These are phyloP conservation scores for Oceanites oceanicus DNA, from an alignment of 2,113 vertebrate genomes.

Conservation along the genomic window DNA sequence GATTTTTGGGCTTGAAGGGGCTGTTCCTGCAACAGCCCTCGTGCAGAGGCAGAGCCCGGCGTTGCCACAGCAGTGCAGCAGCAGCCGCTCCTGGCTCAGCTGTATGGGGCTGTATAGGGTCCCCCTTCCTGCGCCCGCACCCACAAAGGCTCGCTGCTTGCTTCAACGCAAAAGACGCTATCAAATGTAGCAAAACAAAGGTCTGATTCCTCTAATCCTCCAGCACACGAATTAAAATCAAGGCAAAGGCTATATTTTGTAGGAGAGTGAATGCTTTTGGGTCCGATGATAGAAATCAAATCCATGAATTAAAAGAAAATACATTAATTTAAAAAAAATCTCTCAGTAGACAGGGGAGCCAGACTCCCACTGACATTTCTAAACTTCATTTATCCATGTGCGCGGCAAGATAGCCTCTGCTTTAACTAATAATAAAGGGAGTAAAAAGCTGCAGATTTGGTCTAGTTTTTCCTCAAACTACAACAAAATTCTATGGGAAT, in stretches of 20 bases:
- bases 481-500: conserved; percentile 6
- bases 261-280: neutral
- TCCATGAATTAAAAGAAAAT: neutral
- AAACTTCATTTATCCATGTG: neutral
- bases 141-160: neutral
- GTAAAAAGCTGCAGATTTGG: neutral
- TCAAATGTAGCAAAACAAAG: neutral
- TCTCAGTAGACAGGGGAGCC: neutral
- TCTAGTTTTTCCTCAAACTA: neutral
- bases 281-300: neutral
- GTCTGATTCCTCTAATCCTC: neutral
- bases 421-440: neutral
- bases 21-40: neutral
- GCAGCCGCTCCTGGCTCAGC: neutral
- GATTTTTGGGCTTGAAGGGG: neutral
- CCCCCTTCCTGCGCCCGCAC: neutral
- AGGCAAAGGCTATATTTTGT: neutral
- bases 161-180: neutral
- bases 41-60: neutral
- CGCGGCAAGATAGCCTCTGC: neutral
- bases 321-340: neutral
- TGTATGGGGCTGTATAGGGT: neutral
- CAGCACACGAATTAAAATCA: neutral
- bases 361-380: neutral
- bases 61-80: neutral